These are phyloP conservation scores for Eupithecia subumbrata DNA, from an alignment of 2,888 invertebrate genomes.

Conservation along the genomic window DNA sequence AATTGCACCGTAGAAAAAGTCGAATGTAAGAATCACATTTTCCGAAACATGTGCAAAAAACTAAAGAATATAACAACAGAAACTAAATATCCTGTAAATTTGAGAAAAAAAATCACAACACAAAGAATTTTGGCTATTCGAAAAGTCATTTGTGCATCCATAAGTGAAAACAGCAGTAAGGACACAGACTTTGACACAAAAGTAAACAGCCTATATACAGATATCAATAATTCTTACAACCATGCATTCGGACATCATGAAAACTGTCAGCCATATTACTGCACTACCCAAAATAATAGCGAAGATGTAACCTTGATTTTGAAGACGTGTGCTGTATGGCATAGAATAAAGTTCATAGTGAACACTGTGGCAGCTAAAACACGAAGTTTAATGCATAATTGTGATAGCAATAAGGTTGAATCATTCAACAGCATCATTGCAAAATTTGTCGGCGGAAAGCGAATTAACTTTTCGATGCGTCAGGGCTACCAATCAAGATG, in stretches of 20 bases:
- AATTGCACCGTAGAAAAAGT: too few relatives aligned
- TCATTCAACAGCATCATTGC: slow-evolving; percentile 34
- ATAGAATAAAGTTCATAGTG: slow-evolving; percentile 18
- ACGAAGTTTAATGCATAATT: slow-evolving; percentile 35
- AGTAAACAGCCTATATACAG: neutral
- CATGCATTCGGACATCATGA: slow-evolving; percentile 9
- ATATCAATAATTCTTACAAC: slow-evolving; percentile 13
- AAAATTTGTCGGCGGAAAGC: slow-evolving; percentile 33
- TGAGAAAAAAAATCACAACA: neutral
- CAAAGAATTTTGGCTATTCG: neutral
- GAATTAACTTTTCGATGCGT: slow-evolving; percentile 14
- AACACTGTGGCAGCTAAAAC: slow-evolving; percentile 24
- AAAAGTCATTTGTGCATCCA: neutral
- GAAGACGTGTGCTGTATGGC: slow-evolving; percentile 30
- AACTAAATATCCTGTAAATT: neutral
- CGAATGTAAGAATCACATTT: too few relatives aligned
- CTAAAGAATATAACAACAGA: neutral
- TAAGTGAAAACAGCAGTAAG: neutral
- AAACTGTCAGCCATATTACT: too few relatives aligned
- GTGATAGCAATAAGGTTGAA: slow-evolving; percentile 30
- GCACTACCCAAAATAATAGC: neutral
- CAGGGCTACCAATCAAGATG: slow-evolving; percentile 11
- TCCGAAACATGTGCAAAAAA: too few relatives aligned
- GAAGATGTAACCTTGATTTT: slow-evolving; percentile 12
- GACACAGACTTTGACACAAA: neutral